Base-by-base conservation (phyloP, 2,888 invertebrate genomes). In the Caenorhabditis sp. region DNA sequence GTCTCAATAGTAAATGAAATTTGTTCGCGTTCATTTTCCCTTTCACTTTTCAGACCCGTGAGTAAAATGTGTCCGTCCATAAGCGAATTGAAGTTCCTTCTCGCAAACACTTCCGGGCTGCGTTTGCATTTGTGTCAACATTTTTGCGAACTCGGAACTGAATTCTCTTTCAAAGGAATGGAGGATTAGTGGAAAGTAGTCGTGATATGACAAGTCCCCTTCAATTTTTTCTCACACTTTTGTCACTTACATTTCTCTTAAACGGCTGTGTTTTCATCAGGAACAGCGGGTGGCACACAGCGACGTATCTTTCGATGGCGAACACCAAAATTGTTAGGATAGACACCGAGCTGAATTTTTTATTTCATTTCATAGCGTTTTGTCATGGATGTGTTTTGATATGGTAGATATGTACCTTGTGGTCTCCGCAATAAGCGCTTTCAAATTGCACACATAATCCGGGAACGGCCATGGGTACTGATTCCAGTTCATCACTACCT, bases 391-490 rank as follows among this genome's bases (percentile, higher is more conserved):
- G n/a, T n/a, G n/a, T n/a, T n/a, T n/a, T n/a, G n/a, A n/a, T n/a
- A n/a, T n/a, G n/a, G n/a, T n/a, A n/a, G n/a, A n/a, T n/a, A n/a
- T n/a, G n/a, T 28, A 87, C 85, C 76, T 86, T 8, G 88, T 88
- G 2, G 88, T 88, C 62, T 88, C 88, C 0, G 86, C 83, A 32
- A 86, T 79, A 13, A 87, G 70, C 2, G 84, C 88, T 68, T 87
- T 87, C 40, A 87, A 71, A 35, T 88, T 86, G 76, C 88, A 88
- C 18, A 87, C 84, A 69, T 84, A 84, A 67, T 88, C 86, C 37
- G 88, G 88, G 53, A 87, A 86, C 4, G 87, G 85, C 87, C 87
- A 88, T 6, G 88, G 88, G 18, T 80, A 88, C 70, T 88, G 88
- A 50, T 86, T 55, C 87, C 87, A 88, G 44, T 84, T 83, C 85